phyloP scores from a whole-genome alignment of 2,888 invertebrate species.

The Elysia crispata region DNA sequence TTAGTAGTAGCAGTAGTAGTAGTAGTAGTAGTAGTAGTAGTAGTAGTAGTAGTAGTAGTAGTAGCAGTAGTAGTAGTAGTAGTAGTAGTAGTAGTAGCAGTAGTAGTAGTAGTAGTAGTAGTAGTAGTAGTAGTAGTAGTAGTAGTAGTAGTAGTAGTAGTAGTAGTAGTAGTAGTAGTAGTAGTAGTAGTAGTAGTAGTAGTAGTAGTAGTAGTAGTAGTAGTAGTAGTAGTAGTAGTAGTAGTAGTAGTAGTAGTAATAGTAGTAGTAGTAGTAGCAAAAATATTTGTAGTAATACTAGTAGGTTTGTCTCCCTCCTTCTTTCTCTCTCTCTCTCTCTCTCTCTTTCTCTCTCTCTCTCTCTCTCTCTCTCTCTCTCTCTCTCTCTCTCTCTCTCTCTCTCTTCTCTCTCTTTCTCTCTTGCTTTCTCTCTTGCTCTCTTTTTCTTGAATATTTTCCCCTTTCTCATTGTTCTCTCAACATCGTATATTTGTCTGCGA shows the following conservation, averaged over 20 bases:
- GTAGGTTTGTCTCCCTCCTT: no score
- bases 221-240: constrained; percentile 28
- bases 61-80: neutral
- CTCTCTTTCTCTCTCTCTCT: no score
- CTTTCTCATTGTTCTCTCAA: no score
- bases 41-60: constrained; percentile 12
- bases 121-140: constrained; percentile 34
- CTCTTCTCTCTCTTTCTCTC: no score
- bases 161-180: constrained; percentile 33
- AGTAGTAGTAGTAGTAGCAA: no score
- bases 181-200: constrained; percentile 20
- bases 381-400: no score
- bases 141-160: constrained; percentile 39
- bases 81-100: constrained; percentile 4
- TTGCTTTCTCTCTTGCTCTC: no score
- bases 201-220: constrained; percentile 15
- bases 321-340: no score
- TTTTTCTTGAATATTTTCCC: no score
- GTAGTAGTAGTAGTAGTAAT: neutral
- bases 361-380: no score
- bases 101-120: constrained; percentile 24
- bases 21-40: constrained; percentile 18
- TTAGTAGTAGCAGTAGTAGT: constrained; percentile 23
- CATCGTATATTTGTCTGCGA: no score
- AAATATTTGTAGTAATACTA: no score